Base-by-base conservation (phyloP, 2,888 invertebrate species). In the Oxytorus armatus region DNA sequence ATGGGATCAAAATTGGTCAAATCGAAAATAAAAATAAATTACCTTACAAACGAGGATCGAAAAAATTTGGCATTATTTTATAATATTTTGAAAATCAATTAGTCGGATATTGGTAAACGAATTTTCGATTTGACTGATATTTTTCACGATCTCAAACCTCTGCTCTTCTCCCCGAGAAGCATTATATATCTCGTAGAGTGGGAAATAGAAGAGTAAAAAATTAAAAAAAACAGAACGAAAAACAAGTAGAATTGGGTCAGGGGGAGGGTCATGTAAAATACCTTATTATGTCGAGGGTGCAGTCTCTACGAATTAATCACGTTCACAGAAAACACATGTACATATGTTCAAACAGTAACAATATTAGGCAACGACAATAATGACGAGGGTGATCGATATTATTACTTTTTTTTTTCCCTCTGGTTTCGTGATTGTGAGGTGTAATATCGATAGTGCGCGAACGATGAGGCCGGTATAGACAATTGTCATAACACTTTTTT, bases 331-430 rank as follows among this genome's bases (percentile, higher is more conserved):
- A 72, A 79, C 61, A 78, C 73, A 61, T 66, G 65, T 59, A 76
- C 70, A 61, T 63, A 44, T 72, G 51, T 44, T 74, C 51, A 59
- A 79, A 76, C 69, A 57, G 68, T 79, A 77, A 76, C 79, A 72
- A 79, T 70, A 77, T 70, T 61, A 75, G 79, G 65, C 66, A 79
- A 79, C 79, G 79, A 89, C 88, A 87, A 88, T 88, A 88, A 88
- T 86, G 88, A 88, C 85, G 87, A 89, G 85, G 86, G 81, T 85
- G 85, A 88, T 84, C 81, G 79, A 78, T 55, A 65, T 14, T 47
- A n/a, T 33, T 39, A 44, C 21, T 0, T 23, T 11, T 21, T 23
- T 36, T 68, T 10, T 51, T 53, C 10, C 33, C 33, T 39, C 33
- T 36, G 33, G 18, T 74, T 36, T 10, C 4, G 47, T 42, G 39